Conservation (phyloP, 2,113 vertebrate genomes). For the Brachionichthys hirsutus region DNA sequence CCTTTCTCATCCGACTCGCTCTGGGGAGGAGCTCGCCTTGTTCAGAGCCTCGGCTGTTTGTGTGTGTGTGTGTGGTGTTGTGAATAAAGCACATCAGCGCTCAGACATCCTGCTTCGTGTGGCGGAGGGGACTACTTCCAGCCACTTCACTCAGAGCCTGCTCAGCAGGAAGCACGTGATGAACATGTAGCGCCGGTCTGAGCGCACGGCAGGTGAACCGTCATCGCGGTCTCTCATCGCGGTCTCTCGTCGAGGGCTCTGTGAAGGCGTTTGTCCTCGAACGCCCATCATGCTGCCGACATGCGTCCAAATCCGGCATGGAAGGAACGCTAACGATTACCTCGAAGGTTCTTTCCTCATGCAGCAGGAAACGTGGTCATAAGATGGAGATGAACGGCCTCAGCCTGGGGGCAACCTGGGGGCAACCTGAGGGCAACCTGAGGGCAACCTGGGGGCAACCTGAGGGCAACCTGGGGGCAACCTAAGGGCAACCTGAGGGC, state of each 20-base stretch:
- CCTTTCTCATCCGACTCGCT: slow-evolving; percentile 46
- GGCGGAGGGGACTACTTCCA: slow-evolving; percentile 8
- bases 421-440: too few species aligned
- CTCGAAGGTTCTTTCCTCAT: slow-evolving; percentile 35
- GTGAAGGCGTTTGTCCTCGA: slow-evolving; percentile 18
- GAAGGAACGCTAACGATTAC: slow-evolving; percentile 13
- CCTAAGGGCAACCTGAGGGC: too few species aligned
- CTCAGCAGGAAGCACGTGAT: slow-evolving; percentile 34
- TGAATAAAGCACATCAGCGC: slow-evolving; percentile 48
- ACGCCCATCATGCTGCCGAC: slow-evolving; percentile 4
- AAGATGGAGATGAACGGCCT: slow-evolving; percentile 28
- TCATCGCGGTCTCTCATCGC: neutral
- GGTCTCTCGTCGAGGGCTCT: slow-evolving; percentile 8
- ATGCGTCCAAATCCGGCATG: slow-evolving; percentile 23
- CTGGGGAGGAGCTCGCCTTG: slow-evolving; percentile 25
- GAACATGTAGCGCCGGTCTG: slow-evolving; percentile 35
- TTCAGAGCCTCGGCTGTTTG: slow-evolving; percentile 20
- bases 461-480: too few species aligned
- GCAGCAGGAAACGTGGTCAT: slow-evolving; percentile 29
- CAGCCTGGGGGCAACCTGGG: too few species aligned
- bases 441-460: too few species aligned
- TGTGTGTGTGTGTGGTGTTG: slow-evolving; percentile 11
- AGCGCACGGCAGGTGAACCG: neutral
- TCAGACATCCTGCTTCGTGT: slow-evolving; percentile 38
- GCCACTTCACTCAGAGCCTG: slow-evolving; percentile 22